phyloP scores from a whole-genome alignment of 2,113 vertebrate genomes.

The Corydoras sp. region DNA sequence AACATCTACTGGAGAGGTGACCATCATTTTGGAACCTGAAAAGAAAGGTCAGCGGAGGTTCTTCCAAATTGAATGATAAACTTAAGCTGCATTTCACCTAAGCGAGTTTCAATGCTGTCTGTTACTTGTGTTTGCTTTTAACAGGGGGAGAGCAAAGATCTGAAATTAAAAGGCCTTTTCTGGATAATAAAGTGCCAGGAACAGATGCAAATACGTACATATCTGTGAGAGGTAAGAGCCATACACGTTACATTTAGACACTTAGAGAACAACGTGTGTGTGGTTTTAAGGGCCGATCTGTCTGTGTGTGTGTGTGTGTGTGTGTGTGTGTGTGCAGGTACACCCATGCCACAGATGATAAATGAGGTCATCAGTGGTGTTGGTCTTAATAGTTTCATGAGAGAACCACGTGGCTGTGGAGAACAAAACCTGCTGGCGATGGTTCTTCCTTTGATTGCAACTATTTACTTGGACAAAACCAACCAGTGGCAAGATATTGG shows the following conservation, averaged over 20 bases:
- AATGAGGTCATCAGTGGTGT: constrained; percentile 49
- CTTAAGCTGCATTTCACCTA: too few species aligned
- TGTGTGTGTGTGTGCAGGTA: constrained; percentile 5
- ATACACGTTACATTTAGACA: too few species aligned
- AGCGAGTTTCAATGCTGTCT: background rate
- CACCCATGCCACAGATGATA: constrained; percentile 40
- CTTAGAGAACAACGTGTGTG: too few species aligned
- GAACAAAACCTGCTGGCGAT: constrained; percentile 60
- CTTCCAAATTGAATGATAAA: background rate
- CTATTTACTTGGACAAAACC: constrained; percentile 60
- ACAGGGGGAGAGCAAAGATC: constrained; percentile 49
- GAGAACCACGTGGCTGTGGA: constrained; percentile 46
- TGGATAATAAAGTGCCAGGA: constrained; percentile 46
- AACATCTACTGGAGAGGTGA: constrained; percentile 5
- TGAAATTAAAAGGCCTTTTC: constrained; percentile 45
- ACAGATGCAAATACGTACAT: constrained; percentile 55
- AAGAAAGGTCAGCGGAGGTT: constrained; percentile 1
- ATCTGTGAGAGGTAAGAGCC: constrained; percentile 58
- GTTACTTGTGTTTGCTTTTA: background rate
- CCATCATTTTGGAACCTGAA: background rate
- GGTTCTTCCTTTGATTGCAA: constrained; percentile 57
- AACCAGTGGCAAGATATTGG: constrained; percentile 61
- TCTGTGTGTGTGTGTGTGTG: too few species aligned
- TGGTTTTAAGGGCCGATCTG: too few species aligned
- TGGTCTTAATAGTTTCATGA: constrained; percentile 43